Conservation (phyloP, 2,888 invertebrate species). For the Scaptodrosophila latifasciaeformis region DNA sequence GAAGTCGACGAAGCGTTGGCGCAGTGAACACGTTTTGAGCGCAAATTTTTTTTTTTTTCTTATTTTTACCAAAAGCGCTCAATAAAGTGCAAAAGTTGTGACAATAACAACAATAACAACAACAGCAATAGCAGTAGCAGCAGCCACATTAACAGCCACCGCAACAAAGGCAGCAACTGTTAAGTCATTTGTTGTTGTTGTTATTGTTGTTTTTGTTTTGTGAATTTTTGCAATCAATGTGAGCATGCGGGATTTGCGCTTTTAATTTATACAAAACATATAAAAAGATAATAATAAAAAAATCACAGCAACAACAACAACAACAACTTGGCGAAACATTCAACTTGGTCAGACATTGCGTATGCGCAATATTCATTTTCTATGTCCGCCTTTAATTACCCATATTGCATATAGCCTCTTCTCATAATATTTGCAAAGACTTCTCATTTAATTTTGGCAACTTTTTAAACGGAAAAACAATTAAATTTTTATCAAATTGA, state of each 20-base stretch:
- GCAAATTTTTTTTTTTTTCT: too few relatives aligned
- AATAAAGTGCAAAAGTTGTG: slow-evolving; percentile 53
- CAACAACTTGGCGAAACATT: too few relatives aligned
- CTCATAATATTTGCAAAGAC: too few relatives aligned
- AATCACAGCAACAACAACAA: too few relatives aligned
- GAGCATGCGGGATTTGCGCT: too few relatives aligned
- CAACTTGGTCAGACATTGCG: slow-evolving; percentile 22
- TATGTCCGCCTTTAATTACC: too few relatives aligned
- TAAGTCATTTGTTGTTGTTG: slow-evolving; percentile 28
- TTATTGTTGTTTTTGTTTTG: slow-evolving; percentile 15
- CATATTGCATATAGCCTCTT: too few relatives aligned
- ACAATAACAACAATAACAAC: slow-evolving; percentile 10
- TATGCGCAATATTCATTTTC: slow-evolving; percentile 23
- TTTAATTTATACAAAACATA: slow-evolving; percentile 56
- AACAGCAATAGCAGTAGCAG: slow-evolving; percentile 8
- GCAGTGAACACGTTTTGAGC: slow-evolving; percentile 48
- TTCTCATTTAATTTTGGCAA: too few relatives aligned
- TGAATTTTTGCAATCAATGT: slow-evolving; percentile 42
- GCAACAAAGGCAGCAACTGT: slow-evolving; percentile 9
- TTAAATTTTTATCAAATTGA: too few relatives aligned
- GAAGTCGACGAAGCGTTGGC: slow-evolving; percentile 7
- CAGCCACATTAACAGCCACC: slow-evolving; percentile 5
- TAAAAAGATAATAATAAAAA: too few relatives aligned
- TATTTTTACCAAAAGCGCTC: slow-evolving; percentile 45
- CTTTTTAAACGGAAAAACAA: too few relatives aligned